Percentiles rank a stretch among this genome's conserved stretches.
These are phyloP conservation scores for Ophraella communa DNA, from an alignment of 2,888 invertebrate genomes.

Conservation along the genomic window DNA sequence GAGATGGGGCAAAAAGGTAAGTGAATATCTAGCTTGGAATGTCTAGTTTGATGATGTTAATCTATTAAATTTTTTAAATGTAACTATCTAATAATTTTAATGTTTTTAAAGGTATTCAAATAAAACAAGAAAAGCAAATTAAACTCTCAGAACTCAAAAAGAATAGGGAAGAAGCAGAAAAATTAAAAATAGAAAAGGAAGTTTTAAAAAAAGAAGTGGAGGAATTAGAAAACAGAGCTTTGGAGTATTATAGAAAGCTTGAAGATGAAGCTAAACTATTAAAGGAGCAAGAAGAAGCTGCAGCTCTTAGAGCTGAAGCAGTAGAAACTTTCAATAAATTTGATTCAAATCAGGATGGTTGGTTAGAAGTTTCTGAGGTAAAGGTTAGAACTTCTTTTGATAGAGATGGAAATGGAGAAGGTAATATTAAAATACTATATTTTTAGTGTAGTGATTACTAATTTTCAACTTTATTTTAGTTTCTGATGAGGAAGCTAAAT, in stretches of 20 bases:
- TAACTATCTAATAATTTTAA: too few species aligned
- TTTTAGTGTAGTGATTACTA: neutral
- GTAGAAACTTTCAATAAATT: constrained; percentile 75
- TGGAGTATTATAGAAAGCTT: constrained; percentile 73
- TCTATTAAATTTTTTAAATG: neutral
- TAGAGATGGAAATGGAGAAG: constrained; percentile 83
- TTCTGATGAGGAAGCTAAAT: constrained; percentile 83
- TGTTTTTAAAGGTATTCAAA: constrained; percentile 64
- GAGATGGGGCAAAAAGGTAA: constrained; percentile 78
- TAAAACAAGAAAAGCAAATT: constrained; percentile 76
- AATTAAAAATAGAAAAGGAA: constrained; percentile 79
- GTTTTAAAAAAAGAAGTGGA: constrained; percentile 74
- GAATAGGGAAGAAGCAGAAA: constrained; percentile 79
- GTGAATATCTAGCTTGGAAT: neutral
- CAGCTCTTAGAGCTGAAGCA: constrained; percentile 68
- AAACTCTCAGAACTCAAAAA: constrained; percentile 74
- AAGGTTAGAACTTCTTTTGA: constrained; percentile 82
- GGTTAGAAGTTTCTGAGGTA: constrained; percentile 72
- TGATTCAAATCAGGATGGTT: constrained; percentile 83
- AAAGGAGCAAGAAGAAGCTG: constrained; percentile 66
- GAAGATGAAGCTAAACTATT: constrained; percentile 70
- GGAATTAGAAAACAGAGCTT: constrained; percentile 74
- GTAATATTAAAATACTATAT: constrained; percentile 37
- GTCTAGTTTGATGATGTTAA: neutral
- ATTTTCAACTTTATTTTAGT: constrained; percentile 60